Conservation (phyloP, 2,888 invertebrate species). For the Melipona bicolor region DNA sequence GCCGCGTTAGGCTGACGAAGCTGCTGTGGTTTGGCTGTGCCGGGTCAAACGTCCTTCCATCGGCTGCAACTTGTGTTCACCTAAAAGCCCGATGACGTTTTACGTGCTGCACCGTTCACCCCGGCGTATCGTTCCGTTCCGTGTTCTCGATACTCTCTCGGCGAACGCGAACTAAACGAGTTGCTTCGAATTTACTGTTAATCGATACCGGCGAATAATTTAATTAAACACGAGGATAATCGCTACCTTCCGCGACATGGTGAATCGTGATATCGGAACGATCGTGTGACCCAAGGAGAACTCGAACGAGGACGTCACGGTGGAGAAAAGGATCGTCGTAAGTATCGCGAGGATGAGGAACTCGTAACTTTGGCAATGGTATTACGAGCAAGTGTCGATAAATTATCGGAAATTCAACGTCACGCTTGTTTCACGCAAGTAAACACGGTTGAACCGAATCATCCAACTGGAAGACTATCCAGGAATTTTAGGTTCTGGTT, state of each 20-base stretch:
- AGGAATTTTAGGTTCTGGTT: slow-evolving; percentile 49
- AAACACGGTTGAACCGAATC: slow-evolving; percentile 63
- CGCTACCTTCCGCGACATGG: too few species aligned
- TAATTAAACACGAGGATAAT: not conserved
- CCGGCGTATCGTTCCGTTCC: not conserved
- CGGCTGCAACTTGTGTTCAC: slow-evolving; percentile 21
- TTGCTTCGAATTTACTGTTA: not conserved
- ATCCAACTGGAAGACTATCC: slow-evolving; percentile 64
- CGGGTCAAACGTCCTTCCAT: slow-evolving; percentile 39
- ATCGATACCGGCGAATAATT: not conserved
- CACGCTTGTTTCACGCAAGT: slow-evolving; percentile 52
- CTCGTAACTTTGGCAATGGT: slow-evolving; percentile 24
- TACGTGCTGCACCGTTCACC: slow-evolving; percentile 1
- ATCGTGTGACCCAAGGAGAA: too few species aligned
- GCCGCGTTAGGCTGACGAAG: slow-evolving; percentile 58
- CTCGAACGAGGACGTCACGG: not conserved
- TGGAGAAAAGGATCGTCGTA: slow-evolving; percentile 12
- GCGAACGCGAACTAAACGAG: not conserved
- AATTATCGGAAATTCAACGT: slow-evolving; percentile 64
- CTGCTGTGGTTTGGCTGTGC: slow-evolving; percentile 62
- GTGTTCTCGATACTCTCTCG: not conserved
- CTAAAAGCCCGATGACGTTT: slow-evolving; percentile 47
- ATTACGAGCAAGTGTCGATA: slow-evolving; percentile 11
- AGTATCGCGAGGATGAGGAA: slow-evolving; percentile 27
- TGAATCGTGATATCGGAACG: not conserved